These are phyloP conservation scores for Teinopalpus imperialis DNA, from an alignment of 2,888 invertebrate species.

Conservation along the genomic window DNA sequence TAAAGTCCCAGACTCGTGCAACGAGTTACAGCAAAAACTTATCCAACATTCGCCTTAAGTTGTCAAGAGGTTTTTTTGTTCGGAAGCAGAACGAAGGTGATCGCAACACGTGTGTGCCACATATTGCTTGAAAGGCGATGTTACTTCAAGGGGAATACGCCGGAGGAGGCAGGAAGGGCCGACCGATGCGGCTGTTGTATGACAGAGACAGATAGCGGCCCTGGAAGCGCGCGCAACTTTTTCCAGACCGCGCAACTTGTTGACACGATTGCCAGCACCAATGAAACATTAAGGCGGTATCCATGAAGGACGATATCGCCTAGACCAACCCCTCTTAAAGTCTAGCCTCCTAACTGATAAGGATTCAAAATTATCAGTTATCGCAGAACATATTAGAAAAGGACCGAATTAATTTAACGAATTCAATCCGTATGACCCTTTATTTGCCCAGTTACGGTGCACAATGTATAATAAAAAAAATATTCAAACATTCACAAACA, in stretches of 20 bases:
- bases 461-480: too few species aligned
- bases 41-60: neutral
- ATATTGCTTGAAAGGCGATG: too few species aligned
- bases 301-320: neutral
- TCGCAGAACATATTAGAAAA: too few species aligned
- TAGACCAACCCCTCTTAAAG: slow-evolving; percentile 15
- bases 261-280: slow-evolving; percentile 32
- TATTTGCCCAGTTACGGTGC: too few species aligned
- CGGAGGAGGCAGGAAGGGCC: neutral
- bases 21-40: slow-evolving; percentile 25
- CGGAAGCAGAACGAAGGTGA: neutral
- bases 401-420: too few species aligned
- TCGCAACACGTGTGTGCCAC: too few species aligned
- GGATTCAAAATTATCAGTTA: too few species aligned
- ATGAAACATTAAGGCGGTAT: slow-evolving; percentile 6
- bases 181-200: slow-evolving; percentile 6
- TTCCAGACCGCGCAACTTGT: slow-evolving; percentile 44
- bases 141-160: neutral
- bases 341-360: slow-evolving; percentile 12
- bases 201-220: slow-evolving; percentile 30
- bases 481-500: too few species aligned
- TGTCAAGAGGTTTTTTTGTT: neutral
- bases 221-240: slow-evolving; percentile 48
- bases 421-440: too few species aligned
- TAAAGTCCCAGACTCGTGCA: slow-evolving; percentile 22